These are phyloP conservation scores for Notolepis coatsorum DNA, from an alignment of 2,797 vertebrate species.

Conservation along the genomic window DNA sequence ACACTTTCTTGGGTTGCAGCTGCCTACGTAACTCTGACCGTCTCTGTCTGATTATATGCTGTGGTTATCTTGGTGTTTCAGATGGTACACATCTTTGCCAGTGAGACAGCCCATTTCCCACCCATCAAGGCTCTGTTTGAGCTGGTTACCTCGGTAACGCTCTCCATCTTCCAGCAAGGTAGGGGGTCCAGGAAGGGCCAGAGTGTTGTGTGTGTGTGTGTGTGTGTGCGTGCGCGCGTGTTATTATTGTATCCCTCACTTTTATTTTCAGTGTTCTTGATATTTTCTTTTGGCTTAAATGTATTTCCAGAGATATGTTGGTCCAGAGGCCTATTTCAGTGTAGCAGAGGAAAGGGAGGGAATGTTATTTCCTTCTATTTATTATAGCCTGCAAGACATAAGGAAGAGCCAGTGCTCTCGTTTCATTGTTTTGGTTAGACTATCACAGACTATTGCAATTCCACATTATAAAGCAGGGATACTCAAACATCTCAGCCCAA, in stretches of 20 bases:
- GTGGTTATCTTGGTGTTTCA: constrained; percentile 73
- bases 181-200: constrained; percentile 73
- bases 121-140: constrained; percentile 98
- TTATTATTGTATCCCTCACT: constrained; percentile 11
- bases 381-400: too few species aligned
- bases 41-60: constrained; percentile 27
- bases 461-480: neutral
- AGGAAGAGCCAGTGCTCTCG: neutral
- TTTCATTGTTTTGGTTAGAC: neutral
- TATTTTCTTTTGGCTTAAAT: neutral
- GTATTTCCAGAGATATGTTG: constrained; percentile 28
- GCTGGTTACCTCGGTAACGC: constrained; percentile 95
- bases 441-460: constrained; percentile 1
- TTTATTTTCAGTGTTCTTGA: constrained; percentile 1
- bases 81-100: constrained; percentile 99
- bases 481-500: constrained; percentile 4
- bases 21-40: too few species aligned
- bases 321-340: constrained; percentile 1
- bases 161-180: constrained; percentile 99
- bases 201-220: constrained; percentile 42
- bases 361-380: neutral
- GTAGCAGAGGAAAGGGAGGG: neutral
- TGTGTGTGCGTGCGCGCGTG: constrained; percentile 32
- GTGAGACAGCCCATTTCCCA: constrained; percentile 95
- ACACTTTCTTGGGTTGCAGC: neutral